Percentiles rank a stretch among this genome's conserved stretches.
phyloP scores from a whole-genome alignment of 1,140 invertebrate species.

The Trichomalopsis sarcophagae region DNA sequence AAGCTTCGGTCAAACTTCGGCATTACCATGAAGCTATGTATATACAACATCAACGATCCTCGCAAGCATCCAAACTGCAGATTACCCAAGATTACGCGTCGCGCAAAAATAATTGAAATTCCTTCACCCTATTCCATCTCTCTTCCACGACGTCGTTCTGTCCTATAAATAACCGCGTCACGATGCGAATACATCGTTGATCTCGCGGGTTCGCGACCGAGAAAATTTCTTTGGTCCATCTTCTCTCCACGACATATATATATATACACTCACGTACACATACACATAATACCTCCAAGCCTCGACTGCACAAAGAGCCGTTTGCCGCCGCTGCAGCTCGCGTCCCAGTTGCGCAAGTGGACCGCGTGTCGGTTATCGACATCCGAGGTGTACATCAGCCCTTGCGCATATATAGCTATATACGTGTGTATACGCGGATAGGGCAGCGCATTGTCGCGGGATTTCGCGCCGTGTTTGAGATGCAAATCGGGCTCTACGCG shows the following conservation, averaged over 20 bases:
- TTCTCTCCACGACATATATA: not conserved
- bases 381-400: not conserved
- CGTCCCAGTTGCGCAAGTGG: constrained; percentile 12
- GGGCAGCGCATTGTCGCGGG: not conserved
- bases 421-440: not conserved
- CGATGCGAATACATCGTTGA: not conserved
- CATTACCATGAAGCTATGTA: no score
- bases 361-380: constrained; percentile 11
- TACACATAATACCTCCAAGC: no score
- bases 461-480: not conserved
- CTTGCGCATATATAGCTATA: not conserved
- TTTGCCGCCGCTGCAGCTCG: not conserved
- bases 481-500: not conserved
- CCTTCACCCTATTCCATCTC: not conserved
- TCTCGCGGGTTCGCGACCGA: not conserved
- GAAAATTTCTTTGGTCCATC: constrained; percentile 5
- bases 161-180: not conserved
- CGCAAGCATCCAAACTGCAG: no score
- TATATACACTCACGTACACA: no score
- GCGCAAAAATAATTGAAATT: no score
- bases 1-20: no score
- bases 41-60: no score
- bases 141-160: no score
- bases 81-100: no score
- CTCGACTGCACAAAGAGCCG: not conserved